phyloP scores from a whole-genome alignment of 1,140 invertebrate species.

The Zaprionus ornatus region DNA sequence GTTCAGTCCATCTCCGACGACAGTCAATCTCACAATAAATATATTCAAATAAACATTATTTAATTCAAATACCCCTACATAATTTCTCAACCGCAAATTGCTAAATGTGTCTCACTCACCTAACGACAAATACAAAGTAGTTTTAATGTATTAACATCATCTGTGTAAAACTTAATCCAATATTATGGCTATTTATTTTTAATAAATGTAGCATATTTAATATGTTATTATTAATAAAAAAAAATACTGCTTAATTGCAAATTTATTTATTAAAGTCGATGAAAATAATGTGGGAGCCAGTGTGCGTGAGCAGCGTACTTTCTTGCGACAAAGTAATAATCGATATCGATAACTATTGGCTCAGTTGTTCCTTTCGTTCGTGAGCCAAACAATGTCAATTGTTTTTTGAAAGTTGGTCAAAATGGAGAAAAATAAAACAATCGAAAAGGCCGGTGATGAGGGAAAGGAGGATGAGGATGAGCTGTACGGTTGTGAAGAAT shows the following conservation, averaged over 20 bases:
- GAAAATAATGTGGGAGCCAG: neutral
- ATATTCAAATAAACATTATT: slow-evolving; percentile 40
- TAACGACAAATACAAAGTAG: neutral
- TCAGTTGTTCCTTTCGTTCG: slow-evolving; percentile 8
- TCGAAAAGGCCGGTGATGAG: neutral
- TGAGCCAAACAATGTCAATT: slow-evolving; percentile 25
- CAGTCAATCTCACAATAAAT: slow-evolving; percentile 52
- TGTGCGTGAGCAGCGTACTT: slow-evolving; percentile 3
- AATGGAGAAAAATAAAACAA: slow-evolving; percentile 25
- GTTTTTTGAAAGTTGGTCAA: slow-evolving; percentile 30
- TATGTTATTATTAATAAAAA: too few relatives aligned
- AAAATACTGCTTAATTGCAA: too few relatives aligned
- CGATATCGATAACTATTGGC: slow-evolving; percentile 21
- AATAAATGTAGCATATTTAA: neutral
- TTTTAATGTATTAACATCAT: neutral
- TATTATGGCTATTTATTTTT: neutral
- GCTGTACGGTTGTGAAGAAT: neutral
- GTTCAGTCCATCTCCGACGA: slow-evolving; percentile 30
- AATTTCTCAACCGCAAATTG: slow-evolving; percentile 12
- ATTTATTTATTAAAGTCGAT: neutral
- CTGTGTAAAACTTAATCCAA: too few relatives aligned
- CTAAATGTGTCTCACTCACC: neutral
- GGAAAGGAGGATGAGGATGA: slow-evolving; percentile 1
- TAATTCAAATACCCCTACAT: slow-evolving; percentile 38
- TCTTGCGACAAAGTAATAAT: neutral